Evolutionary conservation across 2,888 invertebrate genomes (phyloP).

Genomic region (Escarpia spicata): DNA sequence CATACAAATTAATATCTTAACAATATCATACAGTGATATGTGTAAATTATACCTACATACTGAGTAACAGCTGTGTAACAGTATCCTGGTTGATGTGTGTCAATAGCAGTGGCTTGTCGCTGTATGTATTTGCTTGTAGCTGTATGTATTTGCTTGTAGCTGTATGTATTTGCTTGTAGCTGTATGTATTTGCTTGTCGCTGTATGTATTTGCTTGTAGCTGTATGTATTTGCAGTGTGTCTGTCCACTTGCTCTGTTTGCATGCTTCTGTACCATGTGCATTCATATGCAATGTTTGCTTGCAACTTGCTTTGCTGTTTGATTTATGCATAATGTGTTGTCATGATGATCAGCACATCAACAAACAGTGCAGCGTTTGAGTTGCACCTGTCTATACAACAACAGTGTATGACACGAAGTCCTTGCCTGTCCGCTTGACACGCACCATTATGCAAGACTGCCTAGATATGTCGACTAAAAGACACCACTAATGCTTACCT

Average conservation of each 20-base stretch:
- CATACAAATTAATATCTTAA: background rate
- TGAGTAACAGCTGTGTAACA: too few relatives aligned
- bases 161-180: background rate
- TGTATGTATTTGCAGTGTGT: background rate
- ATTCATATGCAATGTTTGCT: background rate
- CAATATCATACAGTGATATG: background rate
- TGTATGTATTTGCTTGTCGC: background rate
- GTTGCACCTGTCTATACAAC: background rate
- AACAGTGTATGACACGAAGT: background rate
- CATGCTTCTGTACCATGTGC: background rate
- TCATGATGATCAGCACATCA: background rate
- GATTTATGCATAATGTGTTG: background rate
- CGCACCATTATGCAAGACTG: background rate
- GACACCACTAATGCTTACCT: background rate
- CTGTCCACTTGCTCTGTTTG: background rate
- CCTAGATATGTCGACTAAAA: background rate
- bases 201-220: too few relatives aligned
- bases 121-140: background rate
- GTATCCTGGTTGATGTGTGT: too few relatives aligned
- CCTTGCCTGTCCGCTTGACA: background rate
- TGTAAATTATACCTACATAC: background rate
- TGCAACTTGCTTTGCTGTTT: background rate
- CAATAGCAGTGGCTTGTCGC: background rate
- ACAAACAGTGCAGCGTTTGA: background rate
- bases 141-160: background rate